phyloP scores from a whole-genome alignment of 2,797 vertebrate genomes.

The Syngnathus acus region DNA sequence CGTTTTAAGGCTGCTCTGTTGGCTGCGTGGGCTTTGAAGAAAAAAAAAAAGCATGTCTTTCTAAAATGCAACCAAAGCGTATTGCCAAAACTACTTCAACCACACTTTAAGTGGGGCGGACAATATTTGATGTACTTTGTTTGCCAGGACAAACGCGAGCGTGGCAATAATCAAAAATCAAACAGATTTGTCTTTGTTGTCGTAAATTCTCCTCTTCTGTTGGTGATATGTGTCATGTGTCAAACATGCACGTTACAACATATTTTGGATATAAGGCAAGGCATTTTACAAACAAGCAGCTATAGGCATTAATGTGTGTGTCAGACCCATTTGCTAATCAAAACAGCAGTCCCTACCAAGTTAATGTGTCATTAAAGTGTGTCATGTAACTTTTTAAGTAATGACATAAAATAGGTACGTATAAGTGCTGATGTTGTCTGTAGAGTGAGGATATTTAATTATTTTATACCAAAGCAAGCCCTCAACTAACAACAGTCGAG shows the following conservation, averaged over 20 bases:
- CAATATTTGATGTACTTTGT: not conserved
- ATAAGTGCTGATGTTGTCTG: not conserved
- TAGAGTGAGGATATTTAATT: not conserved
- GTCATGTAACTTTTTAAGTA: not conserved
- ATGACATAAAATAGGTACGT: not conserved
- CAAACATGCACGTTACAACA: too few species aligned
- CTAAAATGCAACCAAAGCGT: not conserved
- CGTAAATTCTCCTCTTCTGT: too few species aligned
- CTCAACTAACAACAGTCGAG: not conserved
- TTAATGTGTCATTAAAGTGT: not conserved
- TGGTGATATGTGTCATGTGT: too few species aligned
- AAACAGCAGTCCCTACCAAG: not conserved
- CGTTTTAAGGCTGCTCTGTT: not conserved
- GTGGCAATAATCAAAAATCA: not conserved
- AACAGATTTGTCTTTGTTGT: too few species aligned
- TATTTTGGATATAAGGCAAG: too few species aligned
- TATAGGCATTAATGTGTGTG: too few species aligned
- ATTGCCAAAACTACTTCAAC: not conserved
- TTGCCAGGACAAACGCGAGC: not conserved
- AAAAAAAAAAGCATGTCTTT: not conserved
- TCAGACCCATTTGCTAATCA: not conserved
- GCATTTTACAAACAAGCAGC: too few species aligned
- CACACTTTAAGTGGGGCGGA: not conserved
- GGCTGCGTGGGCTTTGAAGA: conserved; percentile 28
- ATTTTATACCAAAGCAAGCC: not conserved